These are phyloP conservation scores for Epizoanthus ramosus DNA, from an alignment of 92 coral and sea anemone species.

Conservation along the genomic window DNA sequence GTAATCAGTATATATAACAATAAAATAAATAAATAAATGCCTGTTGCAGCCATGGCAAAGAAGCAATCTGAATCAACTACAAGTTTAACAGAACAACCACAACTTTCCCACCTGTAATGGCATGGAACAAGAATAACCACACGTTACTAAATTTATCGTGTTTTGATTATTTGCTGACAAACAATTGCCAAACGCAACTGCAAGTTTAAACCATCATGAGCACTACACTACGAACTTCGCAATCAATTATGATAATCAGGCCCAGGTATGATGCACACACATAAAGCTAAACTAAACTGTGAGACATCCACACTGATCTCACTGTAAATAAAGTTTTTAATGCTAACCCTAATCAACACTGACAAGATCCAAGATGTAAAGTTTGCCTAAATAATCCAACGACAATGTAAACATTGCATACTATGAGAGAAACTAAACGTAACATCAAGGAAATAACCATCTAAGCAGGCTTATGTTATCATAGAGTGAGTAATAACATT, in stretches of 20 bases:
- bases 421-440: background rate
- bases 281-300: background rate
- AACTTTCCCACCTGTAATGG: constrained; percentile 1
- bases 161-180: background rate
- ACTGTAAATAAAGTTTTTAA: background rate
- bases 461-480: background rate
- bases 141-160: background rate
- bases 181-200: background rate
- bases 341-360: background rate
- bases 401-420: constrained; percentile 24
- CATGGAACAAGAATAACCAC: background rate
- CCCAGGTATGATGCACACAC: background rate
- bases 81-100: background rate
- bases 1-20: background rate
- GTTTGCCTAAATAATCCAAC: constrained; percentile 13
- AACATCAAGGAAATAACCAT: constrained; percentile 5
- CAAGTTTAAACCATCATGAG: background rate
- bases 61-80: background rate
- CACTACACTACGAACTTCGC: background rate
- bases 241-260: background rate
- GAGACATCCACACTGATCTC: background rate
- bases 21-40: too few species aligned
- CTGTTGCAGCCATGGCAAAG: background rate
- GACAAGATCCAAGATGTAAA: constrained; percentile 19
- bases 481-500: background rate